Base-by-base conservation (phyloP, 2,888 invertebrate species). In the Phytoseiulus persimilis region DNA sequence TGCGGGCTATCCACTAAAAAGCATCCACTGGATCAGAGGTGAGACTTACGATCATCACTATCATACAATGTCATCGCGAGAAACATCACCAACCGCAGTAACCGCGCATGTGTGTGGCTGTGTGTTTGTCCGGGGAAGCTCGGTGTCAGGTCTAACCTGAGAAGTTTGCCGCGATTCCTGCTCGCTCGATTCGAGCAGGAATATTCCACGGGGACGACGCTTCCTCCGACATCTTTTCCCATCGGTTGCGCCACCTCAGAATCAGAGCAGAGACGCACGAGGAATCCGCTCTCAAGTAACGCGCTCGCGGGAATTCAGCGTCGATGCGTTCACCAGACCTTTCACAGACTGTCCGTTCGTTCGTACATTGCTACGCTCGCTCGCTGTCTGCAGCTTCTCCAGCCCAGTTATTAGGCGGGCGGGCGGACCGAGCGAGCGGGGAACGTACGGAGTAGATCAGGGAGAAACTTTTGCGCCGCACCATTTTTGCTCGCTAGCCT, bases 1-100 rank as follows among this genome's bases (percentile, higher is more conserved):
- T 33, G 92, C 92, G 18, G 93, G 93, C n/a, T 93, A 92, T 91
- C 93, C 93, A 1, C 91, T 93, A n/a, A 91, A 92, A 83, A 91
- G 92, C 14, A 92, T 93, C 83, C 91, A 92, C 28, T 93, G 93
- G 93, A 92, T 91, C 83, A 92, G 92, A 92, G 93, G 93, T 93
- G 91, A 91, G 90, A 89, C 18, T 39, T 23, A 84, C 18, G 33
- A 45, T 87, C 31, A 45, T 23, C 31, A 45, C 6, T 87, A 33
- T 33, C 87, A 33, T 33, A 65, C 65, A 65, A 18, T 65, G 18
- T 65, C 5, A 65, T 65, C 5, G 65, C 65, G 5, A 65, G 65
- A 28, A 65, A 28, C 65, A 65, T 65, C 46, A 11, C 46, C 14
- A 6, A 11, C 46, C 14, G 9, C 46, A 14, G 46, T 14, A 14